Percentiles rank a stretch among this genome's conserved stretches.
Evolutionary conservation across 1,140 invertebrate genomes (phyloP).

Genomic region (Agrilus planipennis): DNA sequence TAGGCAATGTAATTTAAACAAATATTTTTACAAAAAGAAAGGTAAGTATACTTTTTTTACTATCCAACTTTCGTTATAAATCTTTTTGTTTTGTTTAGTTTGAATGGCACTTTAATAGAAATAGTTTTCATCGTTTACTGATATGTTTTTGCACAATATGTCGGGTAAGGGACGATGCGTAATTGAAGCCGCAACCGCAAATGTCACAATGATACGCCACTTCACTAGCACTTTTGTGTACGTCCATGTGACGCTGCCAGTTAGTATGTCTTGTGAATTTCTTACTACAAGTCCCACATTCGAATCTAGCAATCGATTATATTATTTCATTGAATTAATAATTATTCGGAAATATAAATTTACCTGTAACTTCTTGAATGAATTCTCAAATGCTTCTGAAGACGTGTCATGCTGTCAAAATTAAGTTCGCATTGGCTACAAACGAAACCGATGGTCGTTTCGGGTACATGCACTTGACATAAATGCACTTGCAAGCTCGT

Average conservation of each 20-base stretch:
- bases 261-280: conserved; percentile 29
- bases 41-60: too few relatives aligned
- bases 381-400: not conserved
- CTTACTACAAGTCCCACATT: conserved; percentile 23
- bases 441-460: conserved; percentile 9
- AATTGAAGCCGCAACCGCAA: conserved; percentile 26
- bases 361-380: not conserved
- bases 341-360: too few relatives aligned
- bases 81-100: too few relatives aligned
- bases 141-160: conserved; percentile 28
- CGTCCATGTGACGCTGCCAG: conserved; percentile 25
- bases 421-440: conserved; percentile 13
- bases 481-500: not conserved
- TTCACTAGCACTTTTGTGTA: conserved; percentile 24
- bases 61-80: too few relatives aligned
- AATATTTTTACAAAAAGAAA: too few relatives aligned
- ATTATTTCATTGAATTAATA: too few relatives aligned
- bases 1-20: too few relatives aligned
- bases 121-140: not conserved
- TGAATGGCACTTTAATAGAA: too few relatives aligned
- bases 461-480: not conserved
- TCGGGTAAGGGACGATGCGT: conserved; percentile 24
- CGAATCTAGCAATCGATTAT: too few relatives aligned
- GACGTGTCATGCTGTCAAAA: conserved; percentile 13
- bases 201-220: conserved; percentile 21